Conservation (phyloP, 2,797 vertebrate genomes). For the Perdix hodgsoniae region DNA sequence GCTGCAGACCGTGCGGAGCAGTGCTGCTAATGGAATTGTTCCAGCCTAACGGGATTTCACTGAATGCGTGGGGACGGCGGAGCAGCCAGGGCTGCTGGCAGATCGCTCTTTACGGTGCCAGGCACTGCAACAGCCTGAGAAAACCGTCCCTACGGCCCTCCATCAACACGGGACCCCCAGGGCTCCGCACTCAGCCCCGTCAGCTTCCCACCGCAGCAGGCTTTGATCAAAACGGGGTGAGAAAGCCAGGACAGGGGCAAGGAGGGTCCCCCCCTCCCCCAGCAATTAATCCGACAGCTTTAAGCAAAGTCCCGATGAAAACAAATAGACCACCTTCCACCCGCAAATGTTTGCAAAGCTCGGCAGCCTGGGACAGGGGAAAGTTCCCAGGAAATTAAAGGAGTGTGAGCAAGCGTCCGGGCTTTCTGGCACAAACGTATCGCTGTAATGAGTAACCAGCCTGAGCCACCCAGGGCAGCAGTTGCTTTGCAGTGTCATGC, state of each 20-base stretch:
- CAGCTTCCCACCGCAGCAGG: background rate
- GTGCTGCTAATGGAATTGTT: conserved; percentile 67
- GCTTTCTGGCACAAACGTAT: background rate
- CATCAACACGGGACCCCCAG: background rate
- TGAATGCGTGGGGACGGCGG: background rate
- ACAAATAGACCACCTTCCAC: background rate
- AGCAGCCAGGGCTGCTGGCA: conserved; percentile 48
- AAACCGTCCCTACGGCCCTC: background rate
- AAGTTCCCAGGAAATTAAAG: conserved; percentile 27
- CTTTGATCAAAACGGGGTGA: background rate
- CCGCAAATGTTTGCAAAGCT: background rate
- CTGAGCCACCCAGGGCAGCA: background rate
- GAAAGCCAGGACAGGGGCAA: background rate
- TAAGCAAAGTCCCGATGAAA: background rate
- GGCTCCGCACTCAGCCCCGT: background rate
- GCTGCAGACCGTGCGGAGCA: background rate
- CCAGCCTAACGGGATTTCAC: conserved; percentile 63
- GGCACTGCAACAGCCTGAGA: background rate
- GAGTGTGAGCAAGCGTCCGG: background rate
- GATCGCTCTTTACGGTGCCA: background rate
- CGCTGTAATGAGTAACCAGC: background rate
- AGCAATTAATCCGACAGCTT: conserved; percentile 40
- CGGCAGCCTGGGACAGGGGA: background rate
- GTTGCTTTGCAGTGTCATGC: background rate
- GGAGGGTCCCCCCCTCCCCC: background rate